Conservation (phyloP, 2,113 vertebrate genomes). For the Eolophus roseicapilla region DNA sequence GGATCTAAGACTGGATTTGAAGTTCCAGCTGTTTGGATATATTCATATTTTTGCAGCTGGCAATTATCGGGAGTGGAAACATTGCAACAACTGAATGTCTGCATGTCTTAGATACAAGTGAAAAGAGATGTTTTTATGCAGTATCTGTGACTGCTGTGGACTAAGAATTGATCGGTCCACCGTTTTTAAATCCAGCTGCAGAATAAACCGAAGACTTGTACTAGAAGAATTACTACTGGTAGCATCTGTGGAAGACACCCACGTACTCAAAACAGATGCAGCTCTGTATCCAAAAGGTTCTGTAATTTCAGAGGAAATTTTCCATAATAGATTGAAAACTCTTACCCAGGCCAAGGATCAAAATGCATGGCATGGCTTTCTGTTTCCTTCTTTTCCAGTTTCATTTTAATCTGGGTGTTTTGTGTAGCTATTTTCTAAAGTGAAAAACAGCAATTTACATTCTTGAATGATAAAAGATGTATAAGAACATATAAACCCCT, state of each 20-base stretch:
- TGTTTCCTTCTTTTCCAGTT: neutral
- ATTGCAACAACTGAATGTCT: neutral
- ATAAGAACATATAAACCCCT: neutral
- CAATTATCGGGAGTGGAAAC: neutral
- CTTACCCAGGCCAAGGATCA: neutral
- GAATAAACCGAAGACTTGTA: neutral
- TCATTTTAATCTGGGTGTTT: neutral
- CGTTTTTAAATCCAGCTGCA: neutral
- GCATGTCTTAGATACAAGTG: fast-evolving
- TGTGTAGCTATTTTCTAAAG: neutral
- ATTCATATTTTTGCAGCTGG: neutral
- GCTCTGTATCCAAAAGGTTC: neutral
- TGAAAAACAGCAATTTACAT: neutral
- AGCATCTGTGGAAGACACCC: neutral
- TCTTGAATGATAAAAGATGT: neutral
- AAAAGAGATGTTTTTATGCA: neutral
- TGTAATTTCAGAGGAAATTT: neutral
- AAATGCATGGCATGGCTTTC: neutral
- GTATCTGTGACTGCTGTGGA: neutral
- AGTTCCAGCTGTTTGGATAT: neutral
- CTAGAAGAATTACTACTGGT: neutral
- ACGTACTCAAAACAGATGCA: neutral
- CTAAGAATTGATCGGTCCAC: neutral
- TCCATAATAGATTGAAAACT: neutral
- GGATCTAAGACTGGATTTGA: neutral